Base-by-base conservation (phyloP, 2,888 invertebrate species). In the Lordiphosa andalusiaca region DNA sequence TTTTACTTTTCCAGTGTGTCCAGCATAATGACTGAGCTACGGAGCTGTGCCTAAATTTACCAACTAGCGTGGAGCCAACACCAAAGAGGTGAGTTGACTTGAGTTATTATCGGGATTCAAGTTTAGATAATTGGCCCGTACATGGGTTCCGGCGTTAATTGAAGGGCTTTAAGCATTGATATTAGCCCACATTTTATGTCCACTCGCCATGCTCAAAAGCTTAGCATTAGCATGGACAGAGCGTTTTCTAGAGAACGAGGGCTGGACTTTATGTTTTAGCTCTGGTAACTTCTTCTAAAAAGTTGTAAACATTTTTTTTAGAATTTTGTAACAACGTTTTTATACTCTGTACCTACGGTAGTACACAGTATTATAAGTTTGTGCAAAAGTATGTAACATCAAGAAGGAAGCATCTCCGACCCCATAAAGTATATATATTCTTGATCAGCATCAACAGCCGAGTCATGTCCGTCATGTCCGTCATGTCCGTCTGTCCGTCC, bases 151-250 rank as follows among this genome's bases (percentile, higher is more conserved):
- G 53, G 66, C 69, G 73, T 58, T 77, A 83, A 83, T 80, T 76
- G 76, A 59, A 50, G 48, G 16, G 44, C 30, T 42, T 23, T 12
- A 36, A 19, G 39, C 44, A 23, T 59, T 60, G 57, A 59, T 58
- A 76, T 83, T 83, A 80, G 56, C 84, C 62, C 67, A 37, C 47
- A 80, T 80, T 75, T 76, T 62, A 72, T 83, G 84, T 58, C 70
- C 73, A 67, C 61, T 65, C 60, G 60, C 70, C 51, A 19, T 33
- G 36, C 33, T 44, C 36, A 25, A 19, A 49, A 54, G 23, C 53
- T 44, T 35, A 25, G 9, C 6, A 40, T 39, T 36, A 30, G 25
- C 25, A 25, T 25, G 7, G 25, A 25, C 7, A 25, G 7, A 25
- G 25, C 1, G 3, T 25, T 25, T 25, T 6, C 6, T 25, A 25